Evolutionary conservation across 2,797 vertebrate species (phyloP).

Genomic region (Gephyroberyx darwinii): DNA sequence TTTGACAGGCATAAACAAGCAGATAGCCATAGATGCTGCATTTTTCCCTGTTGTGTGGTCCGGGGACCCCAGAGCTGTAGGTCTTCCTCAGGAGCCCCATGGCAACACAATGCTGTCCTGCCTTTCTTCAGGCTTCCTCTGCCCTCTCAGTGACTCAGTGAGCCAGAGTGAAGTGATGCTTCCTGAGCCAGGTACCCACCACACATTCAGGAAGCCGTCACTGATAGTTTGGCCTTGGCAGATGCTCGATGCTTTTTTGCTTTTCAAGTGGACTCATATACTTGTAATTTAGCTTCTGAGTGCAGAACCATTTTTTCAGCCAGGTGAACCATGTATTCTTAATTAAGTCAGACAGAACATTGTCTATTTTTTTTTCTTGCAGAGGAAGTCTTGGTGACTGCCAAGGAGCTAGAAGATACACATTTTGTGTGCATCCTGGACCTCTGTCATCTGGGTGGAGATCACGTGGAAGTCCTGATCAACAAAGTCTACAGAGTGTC

Average conservation of each 20-base stretch:
- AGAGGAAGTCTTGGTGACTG: constrained; percentile 85
- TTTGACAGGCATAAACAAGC: constrained; percentile 87
- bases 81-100: constrained; percentile 67
- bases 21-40: constrained; percentile 84
- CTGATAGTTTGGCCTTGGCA: no score
- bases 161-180: constrained; percentile 32
- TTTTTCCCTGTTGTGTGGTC: constrained; percentile 82
- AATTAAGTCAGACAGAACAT: no score
- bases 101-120: constrained; percentile 81
- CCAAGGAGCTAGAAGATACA: constrained; percentile 78
- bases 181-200: constrained; percentile 80
- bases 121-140: constrained; percentile 79
- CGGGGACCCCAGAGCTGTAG: constrained; percentile 81
- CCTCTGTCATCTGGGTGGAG: constrained; percentile 86
- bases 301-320: no score
- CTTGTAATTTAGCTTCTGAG: no score
- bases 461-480: constrained; percentile 86
- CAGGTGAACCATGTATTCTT: no score
- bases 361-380: constrained; percentile 41
- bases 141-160: constrained; percentile 52
- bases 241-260: not conserved
- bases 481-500: constrained; percentile 86
- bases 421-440: constrained; percentile 88
- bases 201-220: not conserved
- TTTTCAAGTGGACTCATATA: not conserved